Conservation (phyloP, 30 jellyfish, hydroid and myxozoan species). For the Clytia hemisphaerica region DNA sequence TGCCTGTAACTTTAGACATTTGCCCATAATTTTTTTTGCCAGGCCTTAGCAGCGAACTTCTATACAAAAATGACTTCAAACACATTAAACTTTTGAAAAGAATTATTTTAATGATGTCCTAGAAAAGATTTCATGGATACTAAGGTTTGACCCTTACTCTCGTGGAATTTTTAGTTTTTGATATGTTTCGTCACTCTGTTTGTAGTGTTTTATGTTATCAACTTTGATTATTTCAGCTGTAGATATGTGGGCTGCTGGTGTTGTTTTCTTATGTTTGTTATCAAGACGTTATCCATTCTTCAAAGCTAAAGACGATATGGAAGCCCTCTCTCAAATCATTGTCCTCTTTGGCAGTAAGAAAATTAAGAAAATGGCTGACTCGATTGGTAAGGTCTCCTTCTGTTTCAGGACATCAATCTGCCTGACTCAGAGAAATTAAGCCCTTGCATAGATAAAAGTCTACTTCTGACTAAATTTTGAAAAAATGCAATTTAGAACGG, state of each 20-base stretch:
- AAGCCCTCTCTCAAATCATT: conserved; percentile 78
- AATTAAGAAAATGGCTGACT: conserved; percentile 22
- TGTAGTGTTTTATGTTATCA: background rate
- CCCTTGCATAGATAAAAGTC: too few species aligned
- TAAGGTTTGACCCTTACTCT: background rate
- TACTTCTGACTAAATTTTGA: too few species aligned
- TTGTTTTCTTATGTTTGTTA: conserved; percentile 67
- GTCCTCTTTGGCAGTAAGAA: conserved; percentile 84
- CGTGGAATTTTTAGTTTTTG: background rate
- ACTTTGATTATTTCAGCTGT: conserved; percentile 60
- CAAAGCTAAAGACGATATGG: conserved; percentile 85
- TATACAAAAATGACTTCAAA: too few species aligned
- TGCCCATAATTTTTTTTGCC: too few species aligned
- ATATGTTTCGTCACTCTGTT: background rate
- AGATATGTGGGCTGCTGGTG: conserved; percentile 99
- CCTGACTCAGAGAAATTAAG: too few species aligned
- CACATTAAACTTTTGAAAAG: too few species aligned
- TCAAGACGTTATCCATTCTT: conserved; percentile 98
- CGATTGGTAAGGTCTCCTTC: conserved; percentile 44
- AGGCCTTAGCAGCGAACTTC: too few species aligned
- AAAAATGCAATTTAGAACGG: too few species aligned
- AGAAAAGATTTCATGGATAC: background rate
- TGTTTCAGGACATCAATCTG: too few species aligned
- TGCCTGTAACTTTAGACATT: too few species aligned
- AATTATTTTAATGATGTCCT: background rate